Conservation (phyloP, 2,888 invertebrate genomes). For the Myathropa florea region DNA sequence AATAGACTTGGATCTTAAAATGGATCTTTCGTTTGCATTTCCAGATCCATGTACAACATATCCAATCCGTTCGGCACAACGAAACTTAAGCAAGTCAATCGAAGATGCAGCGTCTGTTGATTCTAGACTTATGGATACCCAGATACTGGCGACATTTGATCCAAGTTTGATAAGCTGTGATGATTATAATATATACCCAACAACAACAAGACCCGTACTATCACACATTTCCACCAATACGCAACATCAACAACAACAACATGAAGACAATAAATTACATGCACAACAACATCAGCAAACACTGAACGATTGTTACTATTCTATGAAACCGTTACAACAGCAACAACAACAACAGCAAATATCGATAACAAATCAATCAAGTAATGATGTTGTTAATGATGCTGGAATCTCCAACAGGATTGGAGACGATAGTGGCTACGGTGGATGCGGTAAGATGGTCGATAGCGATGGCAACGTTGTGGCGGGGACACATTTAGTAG, state of each 20-base stretch:
- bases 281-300: constrained; percentile 32
- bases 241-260: constrained; percentile 56
- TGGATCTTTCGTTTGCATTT: constrained; percentile 6
- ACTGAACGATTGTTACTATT: neutral
- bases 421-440: constrained; percentile 1
- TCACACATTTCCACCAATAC: constrained; percentile 73
- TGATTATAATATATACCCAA: constrained; percentile 75
- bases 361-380: constrained; percentile 17
- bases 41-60: constrained; percentile 72
- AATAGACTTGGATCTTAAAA: neutral
- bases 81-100: constrained; percentile 80
- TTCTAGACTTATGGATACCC: constrained; percentile 47
- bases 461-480: constrained; percentile 31
- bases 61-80: constrained; percentile 79
- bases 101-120: constrained; percentile 76
- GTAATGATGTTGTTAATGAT: constrained; percentile 43
- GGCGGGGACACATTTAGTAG: constrained; percentile 55
- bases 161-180: constrained; percentile 69
- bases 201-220: constrained; percentile 76
- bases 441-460: neutral
- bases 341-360: constrained; percentile 49
- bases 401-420: constrained; percentile 26
- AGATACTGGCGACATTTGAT: constrained; percentile 41
- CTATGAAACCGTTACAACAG: constrained; percentile 72
- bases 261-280: constrained; percentile 67